phyloP scores from a whole-genome alignment of 2,888 invertebrate genomes.

The Leucoma salicis region DNA sequence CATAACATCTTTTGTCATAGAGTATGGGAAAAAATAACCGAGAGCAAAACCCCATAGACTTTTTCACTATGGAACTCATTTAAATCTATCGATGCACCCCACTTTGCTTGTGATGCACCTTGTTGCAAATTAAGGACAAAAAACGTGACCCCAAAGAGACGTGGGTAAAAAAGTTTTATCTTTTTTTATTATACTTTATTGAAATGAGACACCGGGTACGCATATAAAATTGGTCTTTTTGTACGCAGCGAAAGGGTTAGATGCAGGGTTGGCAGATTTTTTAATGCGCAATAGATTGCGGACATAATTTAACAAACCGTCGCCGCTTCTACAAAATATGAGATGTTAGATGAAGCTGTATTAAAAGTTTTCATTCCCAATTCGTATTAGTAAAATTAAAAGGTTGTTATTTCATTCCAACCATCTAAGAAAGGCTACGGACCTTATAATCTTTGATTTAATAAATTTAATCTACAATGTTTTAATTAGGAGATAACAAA shows the following conservation, averaged over 20 bases:
- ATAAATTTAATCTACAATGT: too few species aligned
- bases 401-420: too few species aligned
- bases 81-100: slow-evolving; percentile 67
- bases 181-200: slow-evolving; percentile 72
- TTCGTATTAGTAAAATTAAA: too few species aligned
- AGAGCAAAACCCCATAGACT: slow-evolving; percentile 53
- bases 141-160: slow-evolving; percentile 76
- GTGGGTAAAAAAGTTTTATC: slow-evolving; percentile 79
- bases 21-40: slow-evolving; percentile 65
- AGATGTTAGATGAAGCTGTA: too few species aligned
- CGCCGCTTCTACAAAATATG: too few species aligned
- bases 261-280: slow-evolving; percentile 12
- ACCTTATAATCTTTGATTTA: too few species aligned
- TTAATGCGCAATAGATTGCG: too few species aligned
- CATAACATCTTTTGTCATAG: slow-evolving; percentile 61
- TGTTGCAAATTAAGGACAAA: slow-evolving; percentile 82
- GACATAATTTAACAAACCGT: too few species aligned
- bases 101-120: slow-evolving; percentile 75
- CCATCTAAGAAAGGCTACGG: too few species aligned
- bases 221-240: slow-evolving; percentile 80
- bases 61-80: slow-evolving; percentile 75
- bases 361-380: too few species aligned
- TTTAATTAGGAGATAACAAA: too few species aligned
- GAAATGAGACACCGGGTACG: slow-evolving; percentile 81
- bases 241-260: slow-evolving; percentile 64